Evolutionary conservation across 1,140 invertebrate genomes (phyloP), one percentile per base, ranked within the genome.

Genomic region (Sycobia sp.): DNA sequence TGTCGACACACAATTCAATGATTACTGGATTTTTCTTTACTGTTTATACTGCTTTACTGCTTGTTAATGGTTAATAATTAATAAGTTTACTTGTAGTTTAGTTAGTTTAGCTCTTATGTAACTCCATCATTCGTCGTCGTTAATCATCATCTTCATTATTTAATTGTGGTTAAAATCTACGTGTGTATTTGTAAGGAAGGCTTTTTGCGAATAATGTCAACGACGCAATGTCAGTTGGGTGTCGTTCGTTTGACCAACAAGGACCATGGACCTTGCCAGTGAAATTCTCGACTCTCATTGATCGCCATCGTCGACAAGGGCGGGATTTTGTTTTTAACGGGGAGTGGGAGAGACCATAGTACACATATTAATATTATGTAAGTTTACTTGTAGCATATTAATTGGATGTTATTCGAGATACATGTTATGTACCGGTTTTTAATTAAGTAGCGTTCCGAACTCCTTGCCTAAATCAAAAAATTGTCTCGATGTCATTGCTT

Each of bases 1-100:
- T 82, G 80, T 81, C 80, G 80, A 82, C 80, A 82, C 80, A 82
- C 80, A 82, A 82, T 82, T 82, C 77, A 82, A 79, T 82, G 79
- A 75, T 82, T 82, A 82, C 75, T 82, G 79, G 77, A 60, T 65
- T 62, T 65, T 60, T 60, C 74, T 75, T 81, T 82, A 80, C 75
- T 79, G 78, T 82, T 81, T 82, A 80, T 80, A 81, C 75, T 80
- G 79, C 71, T 82, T 81, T 82, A 81, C 75, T 82, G 79, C 75
- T 77, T 81, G 77, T 79, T 80, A 80, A 80, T 81, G 78, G 77
- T 81, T 81, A 79, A 80, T 82, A 81, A 81, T 82, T 80, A 81
- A 79, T 81, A 82, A 82, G 76, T 78, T 81, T 81, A 82, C 79
- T 82, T 80, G 79, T 82, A 81, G 77, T 81, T 78, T 82, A 80